Conservation (phyloP, 2,113 vertebrate genomes). For the Sula dactylatra region DNA sequence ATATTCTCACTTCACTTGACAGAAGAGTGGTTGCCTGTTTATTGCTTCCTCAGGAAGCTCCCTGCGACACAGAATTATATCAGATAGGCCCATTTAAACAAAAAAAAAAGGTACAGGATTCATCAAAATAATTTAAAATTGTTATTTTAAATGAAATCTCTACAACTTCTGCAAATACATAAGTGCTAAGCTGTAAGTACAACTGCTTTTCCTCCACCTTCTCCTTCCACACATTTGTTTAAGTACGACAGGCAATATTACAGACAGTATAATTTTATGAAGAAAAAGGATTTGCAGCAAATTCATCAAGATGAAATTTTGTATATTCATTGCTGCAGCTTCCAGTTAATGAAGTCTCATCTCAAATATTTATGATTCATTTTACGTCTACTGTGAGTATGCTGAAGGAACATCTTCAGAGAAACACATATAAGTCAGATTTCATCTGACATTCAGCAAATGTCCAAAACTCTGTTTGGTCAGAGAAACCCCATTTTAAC, state of each 20-base stretch:
- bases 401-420: not conserved
- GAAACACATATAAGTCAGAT: not conserved
- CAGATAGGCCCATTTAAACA: not conserved
- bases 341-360: slow-evolving; percentile 13
- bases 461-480: not conserved
- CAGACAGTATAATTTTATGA: not conserved
- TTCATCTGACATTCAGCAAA: slow-evolving; percentile 9
- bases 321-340: slow-evolving; percentile 14
- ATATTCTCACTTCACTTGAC: not conserved
- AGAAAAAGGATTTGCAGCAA: not conserved
- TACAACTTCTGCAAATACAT: not conserved
- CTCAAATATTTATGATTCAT: slow-evolving; percentile 27
- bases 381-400: not conserved
- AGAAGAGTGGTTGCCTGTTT: not conserved
- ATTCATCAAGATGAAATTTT: slow-evolving; percentile 8
- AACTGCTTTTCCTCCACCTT: not conserved
- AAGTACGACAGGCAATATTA: not conserved
- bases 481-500: not conserved
- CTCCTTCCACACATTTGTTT: not conserved
- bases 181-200: not conserved
- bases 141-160: not conserved
- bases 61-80: not conserved
- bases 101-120: not conserved
- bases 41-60: not conserved
- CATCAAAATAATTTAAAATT: not conserved